Evolutionary conservation across 2,797 vertebrate genomes (phyloP).

Genomic region (Netta rufina): DNA sequence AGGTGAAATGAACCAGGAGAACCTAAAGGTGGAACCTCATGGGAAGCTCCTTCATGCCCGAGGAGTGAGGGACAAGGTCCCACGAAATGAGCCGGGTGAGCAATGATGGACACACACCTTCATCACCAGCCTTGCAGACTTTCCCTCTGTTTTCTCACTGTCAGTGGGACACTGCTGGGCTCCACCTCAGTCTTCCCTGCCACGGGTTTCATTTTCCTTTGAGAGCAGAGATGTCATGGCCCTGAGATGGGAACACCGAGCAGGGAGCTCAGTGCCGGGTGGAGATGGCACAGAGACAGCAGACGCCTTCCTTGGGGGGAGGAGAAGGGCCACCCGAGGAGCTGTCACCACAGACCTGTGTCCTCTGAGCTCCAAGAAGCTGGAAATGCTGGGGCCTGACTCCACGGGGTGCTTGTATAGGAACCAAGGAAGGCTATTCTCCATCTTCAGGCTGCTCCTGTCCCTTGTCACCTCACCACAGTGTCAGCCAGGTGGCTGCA

Average conservation of each 20-base stretch:
- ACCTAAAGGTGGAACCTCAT: not conserved
- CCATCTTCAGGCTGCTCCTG: not conserved
- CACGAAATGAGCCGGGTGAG: not conserved
- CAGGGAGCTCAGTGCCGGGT: not conserved
- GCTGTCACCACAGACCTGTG: not conserved
- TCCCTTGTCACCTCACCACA: not conserved
- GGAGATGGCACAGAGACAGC: not conserved
- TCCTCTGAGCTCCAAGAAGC: not conserved
- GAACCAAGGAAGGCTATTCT: not conserved
- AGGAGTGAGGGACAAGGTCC: not conserved
- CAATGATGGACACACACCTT: fast-evolving
- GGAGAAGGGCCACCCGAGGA: not conserved
- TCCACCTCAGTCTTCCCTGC: not conserved
- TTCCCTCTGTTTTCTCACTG: not conserved
- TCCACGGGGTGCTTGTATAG: not conserved
- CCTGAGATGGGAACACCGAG: not conserved
- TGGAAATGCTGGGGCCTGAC: not conserved
- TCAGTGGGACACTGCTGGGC: not conserved
- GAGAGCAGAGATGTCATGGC: not conserved
- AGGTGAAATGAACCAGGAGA: not conserved
- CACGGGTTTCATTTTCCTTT: not conserved
- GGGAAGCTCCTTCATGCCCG: not conserved
- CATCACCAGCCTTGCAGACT: not conserved
- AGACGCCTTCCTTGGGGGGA: not conserved
- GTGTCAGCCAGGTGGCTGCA: not conserved